These are phyloP conservation scores for Tenthredo notha DNA, from an alignment of 2,888 invertebrate species.

Conservation along the genomic window DNA sequence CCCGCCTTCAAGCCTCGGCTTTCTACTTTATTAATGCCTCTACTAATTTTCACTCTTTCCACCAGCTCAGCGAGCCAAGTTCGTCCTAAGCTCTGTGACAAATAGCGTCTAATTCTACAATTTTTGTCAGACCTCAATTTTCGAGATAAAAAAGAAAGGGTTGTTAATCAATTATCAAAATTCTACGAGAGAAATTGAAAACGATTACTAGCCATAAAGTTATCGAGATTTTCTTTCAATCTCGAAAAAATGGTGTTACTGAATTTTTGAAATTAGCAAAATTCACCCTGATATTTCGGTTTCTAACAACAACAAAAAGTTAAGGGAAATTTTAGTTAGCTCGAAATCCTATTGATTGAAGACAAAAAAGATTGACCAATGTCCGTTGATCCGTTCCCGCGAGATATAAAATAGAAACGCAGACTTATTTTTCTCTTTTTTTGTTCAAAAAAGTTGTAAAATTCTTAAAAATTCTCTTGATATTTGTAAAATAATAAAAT, in stretches of 20 bases:
- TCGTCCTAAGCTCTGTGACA: constrained; percentile 1
- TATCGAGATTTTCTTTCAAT: no score
- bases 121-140: background rate
- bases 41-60: constrained; percentile 26
- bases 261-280: background rate
- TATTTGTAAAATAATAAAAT: background rate
- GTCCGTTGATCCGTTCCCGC: no score
- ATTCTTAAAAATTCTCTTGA: background rate
- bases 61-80: background rate
- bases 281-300: no score
- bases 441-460: background rate
- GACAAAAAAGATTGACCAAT: background rate
- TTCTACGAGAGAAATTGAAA: no score
- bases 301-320: no score
- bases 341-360: background rate
- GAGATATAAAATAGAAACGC: no score
- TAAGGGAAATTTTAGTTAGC: background rate
- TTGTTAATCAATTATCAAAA: background rate
- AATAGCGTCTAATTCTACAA: constrained; percentile 19
- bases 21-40: constrained; percentile 42
- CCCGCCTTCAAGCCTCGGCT: constrained; percentile 5
- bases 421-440: no score
- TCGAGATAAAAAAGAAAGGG: background rate
- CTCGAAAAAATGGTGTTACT: background rate
- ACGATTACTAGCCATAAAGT: no score